These are phyloP conservation scores for Mesorhabditis sp. DNA, from an alignment of 2,888 invertebrate species.

Conservation along the genomic window DNA sequence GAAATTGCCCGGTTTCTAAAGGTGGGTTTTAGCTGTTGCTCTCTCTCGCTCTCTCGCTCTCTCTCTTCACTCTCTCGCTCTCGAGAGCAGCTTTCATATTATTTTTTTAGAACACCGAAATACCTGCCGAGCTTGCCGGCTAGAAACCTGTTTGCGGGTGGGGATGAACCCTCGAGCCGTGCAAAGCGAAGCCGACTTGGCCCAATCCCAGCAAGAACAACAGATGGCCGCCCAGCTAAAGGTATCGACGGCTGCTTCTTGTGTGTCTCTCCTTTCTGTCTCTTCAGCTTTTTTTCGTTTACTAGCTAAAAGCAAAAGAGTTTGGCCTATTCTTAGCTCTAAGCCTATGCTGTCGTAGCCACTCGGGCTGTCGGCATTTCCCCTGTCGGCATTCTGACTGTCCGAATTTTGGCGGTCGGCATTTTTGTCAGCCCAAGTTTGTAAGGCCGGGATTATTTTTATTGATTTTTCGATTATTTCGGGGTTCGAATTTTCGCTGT, in stretches of 20 bases:
- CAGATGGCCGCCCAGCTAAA: conserved; percentile 8
- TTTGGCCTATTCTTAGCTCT: too few species aligned
- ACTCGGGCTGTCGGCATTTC: too few species aligned
- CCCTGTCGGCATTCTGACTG: too few species aligned
- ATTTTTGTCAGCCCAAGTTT: too few species aligned
- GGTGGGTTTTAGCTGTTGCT: conserved; percentile 12
- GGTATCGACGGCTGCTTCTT: background rate
- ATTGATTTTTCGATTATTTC: too few species aligned
- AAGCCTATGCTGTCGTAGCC: too few species aligned
- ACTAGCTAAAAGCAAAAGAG: too few species aligned
- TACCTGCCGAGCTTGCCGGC: conserved; percentile 35
- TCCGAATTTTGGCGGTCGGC: too few species aligned
- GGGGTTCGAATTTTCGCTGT: too few species aligned
- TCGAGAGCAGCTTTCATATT: background rate
- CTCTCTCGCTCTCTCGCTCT: background rate
- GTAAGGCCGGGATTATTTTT: too few species aligned
- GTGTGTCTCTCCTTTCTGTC: too few species aligned
- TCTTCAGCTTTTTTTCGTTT: too few species aligned
- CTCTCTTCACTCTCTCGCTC: background rate
- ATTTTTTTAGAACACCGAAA: conserved; percentile 35
- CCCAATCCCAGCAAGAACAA: conserved; percentile 13
- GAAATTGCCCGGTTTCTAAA: conserved; percentile 28
- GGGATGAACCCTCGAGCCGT: conserved; percentile 48
- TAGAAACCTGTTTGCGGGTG: conserved; percentile 25
- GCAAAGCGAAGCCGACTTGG: conserved; percentile 22